Evolutionary conservation across 1,140 invertebrate species (phyloP).

Genomic region (Orchesella cincta): DNA sequence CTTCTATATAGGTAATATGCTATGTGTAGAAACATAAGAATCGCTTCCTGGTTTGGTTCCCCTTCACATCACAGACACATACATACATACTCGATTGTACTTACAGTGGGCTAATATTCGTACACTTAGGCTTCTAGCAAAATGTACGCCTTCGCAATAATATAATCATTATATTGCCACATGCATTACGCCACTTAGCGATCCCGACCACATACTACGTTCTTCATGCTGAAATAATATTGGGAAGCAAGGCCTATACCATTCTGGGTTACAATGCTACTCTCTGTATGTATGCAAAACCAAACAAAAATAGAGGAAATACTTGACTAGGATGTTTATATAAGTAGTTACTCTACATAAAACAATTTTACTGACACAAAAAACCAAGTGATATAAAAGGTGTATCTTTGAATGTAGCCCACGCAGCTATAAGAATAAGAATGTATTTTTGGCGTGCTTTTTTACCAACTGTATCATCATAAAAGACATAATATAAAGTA

Average conservation of each 20-base stretch:
- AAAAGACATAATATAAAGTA: background rate
- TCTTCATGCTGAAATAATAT: background rate
- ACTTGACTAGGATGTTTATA: background rate
- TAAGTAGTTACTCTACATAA: background rate
- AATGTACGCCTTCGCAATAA: background rate
- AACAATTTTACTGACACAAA: background rate
- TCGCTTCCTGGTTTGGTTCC: constrained; percentile 23
- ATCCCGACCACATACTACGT: background rate
- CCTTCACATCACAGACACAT: background rate
- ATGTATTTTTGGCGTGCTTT: constrained; percentile 2
- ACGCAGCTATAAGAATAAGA: background rate
- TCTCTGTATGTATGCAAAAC: background rate
- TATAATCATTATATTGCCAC: background rate
- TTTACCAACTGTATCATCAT: background rate
- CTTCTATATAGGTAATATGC: background rate
- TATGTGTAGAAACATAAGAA: background rate
- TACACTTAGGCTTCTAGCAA: background rate
- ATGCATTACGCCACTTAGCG: background rate
- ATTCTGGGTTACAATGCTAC: no score
- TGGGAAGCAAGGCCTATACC: background rate
- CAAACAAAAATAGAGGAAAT: background rate
- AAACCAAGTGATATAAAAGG: no score
- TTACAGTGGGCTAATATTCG: background rate
- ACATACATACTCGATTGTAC: background rate
- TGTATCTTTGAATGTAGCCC: background rate